phyloP scores from a whole-genome alignment of 2,797 vertebrate species.

The Dicrostonyx torquatus region DNA sequence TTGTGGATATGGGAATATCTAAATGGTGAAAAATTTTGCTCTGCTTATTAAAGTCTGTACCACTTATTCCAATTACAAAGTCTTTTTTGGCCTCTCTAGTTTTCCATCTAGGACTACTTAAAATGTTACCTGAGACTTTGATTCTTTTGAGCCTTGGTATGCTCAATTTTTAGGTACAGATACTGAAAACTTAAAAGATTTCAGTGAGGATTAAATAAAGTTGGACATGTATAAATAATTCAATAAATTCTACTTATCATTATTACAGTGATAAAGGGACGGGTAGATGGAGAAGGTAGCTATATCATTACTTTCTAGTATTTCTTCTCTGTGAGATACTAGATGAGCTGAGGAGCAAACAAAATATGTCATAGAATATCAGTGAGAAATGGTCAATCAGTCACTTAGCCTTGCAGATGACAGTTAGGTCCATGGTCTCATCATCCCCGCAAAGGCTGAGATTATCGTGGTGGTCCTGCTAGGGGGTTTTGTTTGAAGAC shows the following conservation, averaged over 20 bases:
- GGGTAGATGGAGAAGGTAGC: neutral
- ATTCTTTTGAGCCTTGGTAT: neutral
- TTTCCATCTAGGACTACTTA: neutral
- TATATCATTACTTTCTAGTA: neutral
- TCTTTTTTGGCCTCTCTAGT: neutral
- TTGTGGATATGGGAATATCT: neutral
- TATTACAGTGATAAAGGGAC: neutral
- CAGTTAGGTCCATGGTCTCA: neutral
- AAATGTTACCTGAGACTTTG: neutral
- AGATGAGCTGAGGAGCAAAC: neutral
- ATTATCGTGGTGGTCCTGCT: neutral
- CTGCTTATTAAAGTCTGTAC: neutral
- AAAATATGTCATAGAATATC: neutral
- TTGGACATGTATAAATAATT: neutral
- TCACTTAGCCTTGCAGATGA: neutral
- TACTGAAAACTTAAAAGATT: neutral
- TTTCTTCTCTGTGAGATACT: neutral
- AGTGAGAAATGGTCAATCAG: neutral
- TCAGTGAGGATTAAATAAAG: neutral
- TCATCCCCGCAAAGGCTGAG: neutral
- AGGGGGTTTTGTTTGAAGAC: constrained; percentile 37
- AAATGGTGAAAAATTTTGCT: neutral
- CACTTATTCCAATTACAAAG: neutral
- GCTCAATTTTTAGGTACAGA: neutral
- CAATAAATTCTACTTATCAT: neutral